phyloP scores from a whole-genome alignment of 2,113 vertebrate species.

The Plecotus auritus region DNA sequence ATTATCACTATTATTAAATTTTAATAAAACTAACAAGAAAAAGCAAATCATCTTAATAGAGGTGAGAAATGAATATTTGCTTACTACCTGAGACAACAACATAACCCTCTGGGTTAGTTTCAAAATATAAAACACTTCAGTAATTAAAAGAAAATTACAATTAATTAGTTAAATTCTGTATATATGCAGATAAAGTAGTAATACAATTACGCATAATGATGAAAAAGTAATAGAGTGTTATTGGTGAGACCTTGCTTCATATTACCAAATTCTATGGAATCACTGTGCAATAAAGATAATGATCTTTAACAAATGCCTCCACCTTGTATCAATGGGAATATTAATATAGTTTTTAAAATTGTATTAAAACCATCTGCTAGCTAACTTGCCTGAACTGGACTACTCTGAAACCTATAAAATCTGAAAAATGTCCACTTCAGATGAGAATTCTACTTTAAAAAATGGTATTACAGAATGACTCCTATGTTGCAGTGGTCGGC shows the following conservation, averaged over 20 bases:
- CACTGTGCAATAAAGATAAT: neutral
- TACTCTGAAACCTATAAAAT: neutral
- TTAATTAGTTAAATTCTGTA: conserved; percentile 44
- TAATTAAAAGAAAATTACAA: conserved; percentile 59
- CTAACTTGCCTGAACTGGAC: neutral
- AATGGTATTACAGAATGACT: neutral
- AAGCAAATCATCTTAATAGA: conserved; percentile 27
- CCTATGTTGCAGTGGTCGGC: neutral
- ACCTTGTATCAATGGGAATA: neutral
- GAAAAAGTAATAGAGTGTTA: conserved; percentile 35
- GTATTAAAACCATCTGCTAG: neutral
- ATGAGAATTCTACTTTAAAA: neutral
- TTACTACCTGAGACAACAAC: conserved; percentile 56
- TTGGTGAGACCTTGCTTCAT: conserved; percentile 7
- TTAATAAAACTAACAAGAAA: conserved; percentile 21
- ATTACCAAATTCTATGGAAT: conserved; percentile 40
- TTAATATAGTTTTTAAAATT: neutral
- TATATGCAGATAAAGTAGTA: conserved; percentile 39
- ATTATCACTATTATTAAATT: conserved; percentile 2
- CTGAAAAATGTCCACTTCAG: neutral
- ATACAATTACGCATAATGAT: conserved; percentile 48
- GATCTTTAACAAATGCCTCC: conserved; percentile 32
- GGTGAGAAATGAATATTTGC: conserved; percentile 21
- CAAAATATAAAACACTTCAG: conserved; percentile 46
- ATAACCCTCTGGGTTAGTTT: conserved; percentile 25